Evolutionary conservation across 2,888 invertebrate genomes (phyloP).

Genomic region (Epirrita christyi): DNA sequence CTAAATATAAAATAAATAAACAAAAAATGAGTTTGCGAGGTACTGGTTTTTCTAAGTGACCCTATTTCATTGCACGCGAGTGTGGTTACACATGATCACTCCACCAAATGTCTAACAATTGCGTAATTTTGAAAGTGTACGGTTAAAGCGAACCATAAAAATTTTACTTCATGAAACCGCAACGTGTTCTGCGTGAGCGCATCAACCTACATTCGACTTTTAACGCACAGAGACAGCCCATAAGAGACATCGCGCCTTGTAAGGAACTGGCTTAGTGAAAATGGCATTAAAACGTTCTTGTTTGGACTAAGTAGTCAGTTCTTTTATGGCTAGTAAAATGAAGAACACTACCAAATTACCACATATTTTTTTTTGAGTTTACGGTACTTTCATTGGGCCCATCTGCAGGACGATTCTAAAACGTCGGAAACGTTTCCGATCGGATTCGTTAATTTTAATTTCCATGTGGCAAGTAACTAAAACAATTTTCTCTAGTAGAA

Average conservation of each 20-base stretch:
- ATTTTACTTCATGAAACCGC: conserved; percentile 37
- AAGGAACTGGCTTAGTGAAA: conserved; percentile 38
- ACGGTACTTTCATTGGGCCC: too few species aligned
- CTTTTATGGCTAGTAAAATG: not conserved
- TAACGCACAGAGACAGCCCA: conserved; percentile 42
- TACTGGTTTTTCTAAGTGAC: too few species aligned
- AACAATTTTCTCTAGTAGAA: too few species aligned
- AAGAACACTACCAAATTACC: not conserved
- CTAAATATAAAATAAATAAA: too few species aligned
- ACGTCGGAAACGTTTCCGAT: too few species aligned
- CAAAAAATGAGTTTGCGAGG: too few species aligned
- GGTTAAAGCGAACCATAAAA: conserved; percentile 31
- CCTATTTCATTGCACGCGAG: too few species aligned
- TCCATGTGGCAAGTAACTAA: too few species aligned
- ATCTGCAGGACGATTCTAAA: too few species aligned
- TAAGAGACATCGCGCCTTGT: conserved; percentile 42
- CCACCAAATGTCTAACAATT: conserved; percentile 13
- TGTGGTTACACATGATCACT: too few species aligned
- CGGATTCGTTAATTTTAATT: too few species aligned
- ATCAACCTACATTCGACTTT: conserved; percentile 52
- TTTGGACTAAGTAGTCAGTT: not conserved
- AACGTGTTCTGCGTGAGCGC: conserved; percentile 41
- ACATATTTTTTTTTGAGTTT: too few species aligned
- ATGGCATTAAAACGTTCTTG: conserved; percentile 26
- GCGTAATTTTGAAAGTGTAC: conserved; percentile 33